Evolutionary conservation across 2,797 vertebrate species (phyloP).

Genomic region (Malurus splendens): DNA sequence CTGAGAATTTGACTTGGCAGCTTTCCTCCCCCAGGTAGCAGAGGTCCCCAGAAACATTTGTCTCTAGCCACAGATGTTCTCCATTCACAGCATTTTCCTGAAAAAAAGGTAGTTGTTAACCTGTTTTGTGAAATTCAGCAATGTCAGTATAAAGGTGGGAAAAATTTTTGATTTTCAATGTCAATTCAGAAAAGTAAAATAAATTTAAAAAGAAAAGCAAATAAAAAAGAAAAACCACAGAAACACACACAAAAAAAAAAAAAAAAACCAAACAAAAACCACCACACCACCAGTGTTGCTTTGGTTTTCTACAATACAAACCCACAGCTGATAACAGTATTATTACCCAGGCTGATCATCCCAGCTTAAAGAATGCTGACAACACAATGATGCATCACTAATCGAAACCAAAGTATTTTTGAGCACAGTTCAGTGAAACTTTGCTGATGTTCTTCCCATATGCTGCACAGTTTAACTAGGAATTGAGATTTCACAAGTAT

Average conservation of each 20-base stretch:
- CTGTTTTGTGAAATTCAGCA: not conserved
- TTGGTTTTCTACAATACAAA: not conserved
- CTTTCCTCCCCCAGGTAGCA: slow-evolving; percentile 96
- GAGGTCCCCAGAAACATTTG: slow-evolving; percentile 94
- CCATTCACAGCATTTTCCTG: slow-evolving; percentile 95
- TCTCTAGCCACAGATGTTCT: slow-evolving; percentile 96
- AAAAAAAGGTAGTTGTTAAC: not conserved
- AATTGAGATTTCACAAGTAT: not conserved
- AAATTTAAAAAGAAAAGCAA: not conserved
- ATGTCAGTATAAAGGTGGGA: accelerated
- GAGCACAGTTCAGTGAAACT: not conserved
- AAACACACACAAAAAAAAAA: too few relatives aligned
- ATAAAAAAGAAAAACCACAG: too few relatives aligned
- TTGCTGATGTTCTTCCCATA: not conserved
- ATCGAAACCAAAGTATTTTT: not conserved
- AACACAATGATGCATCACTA: not conserved
- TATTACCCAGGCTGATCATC: not conserved
- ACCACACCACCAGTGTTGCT: not conserved
- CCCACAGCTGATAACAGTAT: not conserved
- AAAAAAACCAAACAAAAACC: not conserved
- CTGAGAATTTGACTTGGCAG: slow-evolving; percentile 90
- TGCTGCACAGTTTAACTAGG: not conserved
- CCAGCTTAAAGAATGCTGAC: not conserved
- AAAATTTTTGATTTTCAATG: not conserved
- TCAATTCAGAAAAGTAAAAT: not conserved